Evolutionary conservation across 2,797 vertebrate genomes (phyloP).

Genomic region (Sebastes oblongus): DNA sequence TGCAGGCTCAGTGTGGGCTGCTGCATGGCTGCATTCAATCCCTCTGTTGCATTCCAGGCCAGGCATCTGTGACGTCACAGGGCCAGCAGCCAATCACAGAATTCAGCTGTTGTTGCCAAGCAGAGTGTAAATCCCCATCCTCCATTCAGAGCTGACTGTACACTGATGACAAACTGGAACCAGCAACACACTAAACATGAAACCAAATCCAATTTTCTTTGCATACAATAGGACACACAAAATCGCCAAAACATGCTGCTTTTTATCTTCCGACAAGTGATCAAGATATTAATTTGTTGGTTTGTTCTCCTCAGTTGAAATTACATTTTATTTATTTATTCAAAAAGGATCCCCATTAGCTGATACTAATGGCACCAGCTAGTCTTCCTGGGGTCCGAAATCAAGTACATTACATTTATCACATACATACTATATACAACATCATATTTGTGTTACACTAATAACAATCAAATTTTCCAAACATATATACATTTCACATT

Average conservation of each 20-base stretch:
- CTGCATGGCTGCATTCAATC: background rate
- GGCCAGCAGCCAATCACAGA: constrained; percentile 49
- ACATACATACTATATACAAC: too few relatives aligned
- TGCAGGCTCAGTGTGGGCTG: background rate
- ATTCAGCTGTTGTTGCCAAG: constrained; percentile 53
- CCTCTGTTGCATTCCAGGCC: constrained; percentile 19
- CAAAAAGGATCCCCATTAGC: too few relatives aligned
- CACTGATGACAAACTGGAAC: background rate
- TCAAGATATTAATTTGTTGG: background rate
- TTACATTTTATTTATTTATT: background rate
- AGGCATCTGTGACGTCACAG: constrained; percentile 10
- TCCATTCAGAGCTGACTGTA: background rate
- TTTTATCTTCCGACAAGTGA: background rate
- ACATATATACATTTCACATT: too few relatives aligned
- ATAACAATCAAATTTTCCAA: too few relatives aligned
- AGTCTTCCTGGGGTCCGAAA: too few relatives aligned
- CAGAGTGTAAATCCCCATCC: background rate
- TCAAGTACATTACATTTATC: too few relatives aligned
- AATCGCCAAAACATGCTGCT: background rate
- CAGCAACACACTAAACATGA: background rate
- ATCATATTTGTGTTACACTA: too few relatives aligned
- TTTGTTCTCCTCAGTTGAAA: background rate
- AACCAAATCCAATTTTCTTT: background rate
- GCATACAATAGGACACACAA: background rate
- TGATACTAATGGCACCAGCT: too few relatives aligned